Conservation (phyloP, 2,888 invertebrate species). For the Limulus polyphemus region DNA sequence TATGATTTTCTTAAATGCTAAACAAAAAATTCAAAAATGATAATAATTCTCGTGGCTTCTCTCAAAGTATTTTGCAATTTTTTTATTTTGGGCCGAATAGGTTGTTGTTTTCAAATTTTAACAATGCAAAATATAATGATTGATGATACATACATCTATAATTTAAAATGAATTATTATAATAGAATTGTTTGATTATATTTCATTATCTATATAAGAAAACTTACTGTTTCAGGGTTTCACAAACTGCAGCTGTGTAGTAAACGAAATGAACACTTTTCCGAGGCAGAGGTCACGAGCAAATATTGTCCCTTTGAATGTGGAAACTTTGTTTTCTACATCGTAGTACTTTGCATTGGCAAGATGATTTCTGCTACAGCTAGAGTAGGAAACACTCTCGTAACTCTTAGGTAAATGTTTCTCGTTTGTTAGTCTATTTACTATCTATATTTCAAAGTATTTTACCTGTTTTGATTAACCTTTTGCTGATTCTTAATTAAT, state of each 20-base stretch:
- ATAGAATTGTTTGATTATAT: not conserved
- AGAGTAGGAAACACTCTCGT: conserved; percentile 52
- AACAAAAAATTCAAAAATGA: no score
- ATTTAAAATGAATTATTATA: not conserved
- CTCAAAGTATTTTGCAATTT: no score
- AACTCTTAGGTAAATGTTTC: conserved; percentile 44
- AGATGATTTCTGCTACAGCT: conserved; percentile 51
- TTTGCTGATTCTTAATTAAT: no score
- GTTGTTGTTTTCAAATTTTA: no score
- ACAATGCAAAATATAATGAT: no score
- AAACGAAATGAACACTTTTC: conserved; percentile 2
- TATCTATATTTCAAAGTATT: no score
- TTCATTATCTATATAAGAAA: not conserved
- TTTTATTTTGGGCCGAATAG: no score
- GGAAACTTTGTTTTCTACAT: conserved; percentile 35
- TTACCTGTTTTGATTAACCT: no score
- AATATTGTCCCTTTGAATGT: conserved; percentile 46
- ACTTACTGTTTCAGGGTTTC: conserved; percentile 15
- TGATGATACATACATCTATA: no score
- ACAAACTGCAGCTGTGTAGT: conserved; percentile 10
- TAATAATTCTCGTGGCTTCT: no score
- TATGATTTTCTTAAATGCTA: no score
- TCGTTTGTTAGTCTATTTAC: no score
- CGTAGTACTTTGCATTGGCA: conserved; percentile 38
- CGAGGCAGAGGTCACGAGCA: conserved; percentile 31